Conservation (phyloP, 2,113 vertebrate species). For the Megaleporinus macrocephalus region DNA sequence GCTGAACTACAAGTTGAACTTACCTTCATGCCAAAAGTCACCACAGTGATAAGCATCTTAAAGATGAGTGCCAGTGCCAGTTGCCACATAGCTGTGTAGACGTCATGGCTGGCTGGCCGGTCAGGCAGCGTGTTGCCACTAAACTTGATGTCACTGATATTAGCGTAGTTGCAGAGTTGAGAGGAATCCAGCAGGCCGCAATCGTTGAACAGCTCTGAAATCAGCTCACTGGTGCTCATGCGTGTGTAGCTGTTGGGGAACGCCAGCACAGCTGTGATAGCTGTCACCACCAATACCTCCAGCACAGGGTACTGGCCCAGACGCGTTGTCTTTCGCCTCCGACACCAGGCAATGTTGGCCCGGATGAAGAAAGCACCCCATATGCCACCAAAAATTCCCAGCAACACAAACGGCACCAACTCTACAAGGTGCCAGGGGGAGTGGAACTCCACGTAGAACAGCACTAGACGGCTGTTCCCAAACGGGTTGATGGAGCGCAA, state of each 20-base stretch:
- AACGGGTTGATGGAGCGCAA: conserved; percentile 90
- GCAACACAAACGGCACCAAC: conserved; percentile 82
- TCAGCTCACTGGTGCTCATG: conserved; percentile 88
- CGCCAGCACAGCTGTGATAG: conserved; percentile 83
- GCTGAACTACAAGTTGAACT: conserved; percentile 30
- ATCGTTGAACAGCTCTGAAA: conserved; percentile 89
- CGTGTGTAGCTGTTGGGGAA: conserved; percentile 88
- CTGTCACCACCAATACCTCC: conserved; percentile 84
- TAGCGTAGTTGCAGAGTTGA: conserved; percentile 85
- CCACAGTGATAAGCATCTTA: conserved; percentile 87
- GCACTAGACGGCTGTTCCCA: conserved; percentile 86
- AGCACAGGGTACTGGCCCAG: conserved; percentile 84
- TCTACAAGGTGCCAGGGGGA: conserved; percentile 87
- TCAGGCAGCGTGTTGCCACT: conserved; percentile 79
- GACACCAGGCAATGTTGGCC: conserved; percentile 88
- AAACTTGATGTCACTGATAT: conserved; percentile 77
- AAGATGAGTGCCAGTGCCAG: conserved; percentile 83
- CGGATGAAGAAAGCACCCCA: conserved; percentile 90
- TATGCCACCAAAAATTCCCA: conserved; percentile 87
- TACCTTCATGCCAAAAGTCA: conserved; percentile 92
- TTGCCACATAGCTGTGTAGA: conserved; percentile 85
- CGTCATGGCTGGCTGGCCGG: conserved; percentile 76
- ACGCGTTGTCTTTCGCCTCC: conserved; percentile 83
- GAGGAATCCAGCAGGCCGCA: conserved; percentile 86
- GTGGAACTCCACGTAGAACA: conserved; percentile 90